Evolutionary conservation across 2,888 invertebrate genomes (phyloP).

Genomic region (Rotaria magnacalcarata): DNA sequence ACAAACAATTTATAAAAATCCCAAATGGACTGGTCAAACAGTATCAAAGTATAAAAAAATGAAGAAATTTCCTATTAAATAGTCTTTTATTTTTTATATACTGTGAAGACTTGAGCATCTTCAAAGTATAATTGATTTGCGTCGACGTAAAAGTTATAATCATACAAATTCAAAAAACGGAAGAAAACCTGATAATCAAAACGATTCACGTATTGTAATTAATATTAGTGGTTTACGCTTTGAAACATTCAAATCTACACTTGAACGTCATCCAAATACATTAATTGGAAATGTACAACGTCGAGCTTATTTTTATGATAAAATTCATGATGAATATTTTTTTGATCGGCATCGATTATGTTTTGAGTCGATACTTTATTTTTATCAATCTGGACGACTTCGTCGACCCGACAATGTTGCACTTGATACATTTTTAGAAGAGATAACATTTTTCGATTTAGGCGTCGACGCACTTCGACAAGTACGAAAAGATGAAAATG

Average conservation of each 20-base stretch:
- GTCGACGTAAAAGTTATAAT: not conserved
- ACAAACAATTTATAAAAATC: constrained; percentile 7
- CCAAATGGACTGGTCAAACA: not conserved
- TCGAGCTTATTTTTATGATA: constrained; percentile 53
- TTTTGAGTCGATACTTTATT: constrained; percentile 57
- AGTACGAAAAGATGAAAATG: constrained; percentile 55
- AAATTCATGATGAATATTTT: constrained; percentile 53
- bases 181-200: not conserved
- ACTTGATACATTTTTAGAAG: constrained; percentile 57
- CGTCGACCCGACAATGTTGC: constrained; percentile 60
- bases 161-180: not conserved
- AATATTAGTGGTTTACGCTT: constrained; percentile 56
- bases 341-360: constrained; percentile 56
- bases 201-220: constrained; percentile 47
- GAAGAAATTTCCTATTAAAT: too few species aligned
- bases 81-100: not conserved
- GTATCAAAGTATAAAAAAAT: not conserved
- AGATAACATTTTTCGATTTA: constrained; percentile 60
- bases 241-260: constrained; percentile 56
- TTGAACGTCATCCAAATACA: constrained; percentile 55
- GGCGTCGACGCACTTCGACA: constrained; percentile 51
- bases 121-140: not conserved
- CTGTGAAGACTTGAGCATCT: not conserved
- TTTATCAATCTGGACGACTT: constrained; percentile 59
- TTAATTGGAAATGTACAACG: constrained; percentile 54